Percentiles rank a stretch among this genome's conserved stretches.
phyloP scores from a whole-genome alignment of 1,140 invertebrate species.

The Amyelois transitella region DNA sequence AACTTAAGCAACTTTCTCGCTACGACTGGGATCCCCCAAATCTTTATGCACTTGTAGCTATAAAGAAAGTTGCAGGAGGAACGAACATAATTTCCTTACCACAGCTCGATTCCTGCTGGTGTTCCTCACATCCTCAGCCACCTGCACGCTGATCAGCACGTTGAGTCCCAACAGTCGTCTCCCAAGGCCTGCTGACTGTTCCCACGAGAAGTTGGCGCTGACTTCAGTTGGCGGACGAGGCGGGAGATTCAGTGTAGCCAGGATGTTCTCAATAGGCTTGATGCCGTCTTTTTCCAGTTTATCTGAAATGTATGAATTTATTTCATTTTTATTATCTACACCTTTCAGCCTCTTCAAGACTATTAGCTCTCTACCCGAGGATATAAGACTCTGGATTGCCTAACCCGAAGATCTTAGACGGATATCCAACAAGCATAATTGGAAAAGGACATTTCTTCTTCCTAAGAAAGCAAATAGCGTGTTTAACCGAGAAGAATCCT shows the following conservation, averaged over 20 bases:
- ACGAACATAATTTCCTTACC: slow-evolving; percentile 52
- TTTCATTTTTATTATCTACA: not conserved
- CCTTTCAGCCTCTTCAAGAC: too few species aligned
- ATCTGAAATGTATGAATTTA: slow-evolving; percentile 44
- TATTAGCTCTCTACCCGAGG: too few species aligned
- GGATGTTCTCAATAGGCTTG: slow-evolving; percentile 73
- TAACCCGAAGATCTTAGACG: too few species aligned
- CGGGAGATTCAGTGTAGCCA: slow-evolving; percentile 70
- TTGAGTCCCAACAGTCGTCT: slow-evolving; percentile 76
- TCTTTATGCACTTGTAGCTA: too few species aligned
- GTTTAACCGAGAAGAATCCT: too few species aligned
- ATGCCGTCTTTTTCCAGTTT: slow-evolving; percentile 76
- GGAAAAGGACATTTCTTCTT: too few species aligned
- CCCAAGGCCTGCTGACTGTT: slow-evolving; percentile 66
- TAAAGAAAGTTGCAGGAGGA: not conserved
- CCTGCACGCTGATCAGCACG: slow-evolving; percentile 78
- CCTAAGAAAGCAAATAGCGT: too few species aligned
- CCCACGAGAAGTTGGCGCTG: slow-evolving; percentile 64
- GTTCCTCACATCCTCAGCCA: slow-evolving; percentile 79
- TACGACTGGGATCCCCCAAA: too few species aligned
- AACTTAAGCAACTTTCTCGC: too few species aligned
- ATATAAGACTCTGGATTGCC: too few species aligned
- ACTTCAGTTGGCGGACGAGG: slow-evolving; percentile 57
- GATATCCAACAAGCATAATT: too few species aligned
- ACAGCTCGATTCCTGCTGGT: slow-evolving; percentile 78